These are phyloP conservation scores for Aplodontia rufa DNA, from an alignment of 2,113 vertebrate genomes.

Conservation along the genomic window DNA sequence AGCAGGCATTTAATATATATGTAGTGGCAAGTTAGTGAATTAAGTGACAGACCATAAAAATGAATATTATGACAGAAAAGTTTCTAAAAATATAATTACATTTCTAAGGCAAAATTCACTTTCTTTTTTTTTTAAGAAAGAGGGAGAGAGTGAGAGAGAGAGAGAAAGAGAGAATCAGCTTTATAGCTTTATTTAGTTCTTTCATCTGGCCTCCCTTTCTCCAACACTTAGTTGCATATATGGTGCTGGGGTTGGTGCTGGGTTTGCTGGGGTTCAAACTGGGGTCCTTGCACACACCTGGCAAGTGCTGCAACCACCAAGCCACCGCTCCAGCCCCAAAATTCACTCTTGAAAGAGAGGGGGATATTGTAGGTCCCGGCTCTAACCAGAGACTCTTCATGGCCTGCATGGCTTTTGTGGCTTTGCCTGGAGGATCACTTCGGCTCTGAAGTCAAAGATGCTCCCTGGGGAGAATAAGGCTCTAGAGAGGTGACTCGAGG, in stretches of 20 bases:
- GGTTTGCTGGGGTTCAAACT: no score
- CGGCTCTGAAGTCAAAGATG: background rate
- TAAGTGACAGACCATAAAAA: conserved; percentile 12
- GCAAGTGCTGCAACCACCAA: no score
- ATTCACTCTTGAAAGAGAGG: background rate
- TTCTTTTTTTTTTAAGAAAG: no score
- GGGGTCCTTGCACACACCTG: no score
- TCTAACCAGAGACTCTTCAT: background rate
- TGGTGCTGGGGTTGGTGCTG: no score
- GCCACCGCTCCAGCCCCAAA: no score
- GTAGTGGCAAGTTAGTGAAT: conserved; percentile 40
- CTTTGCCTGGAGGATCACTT: background rate
- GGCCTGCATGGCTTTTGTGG: background rate
- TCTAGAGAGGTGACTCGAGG: rapidly evolving
- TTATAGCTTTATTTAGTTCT: no score
- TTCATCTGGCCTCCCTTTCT: no score
- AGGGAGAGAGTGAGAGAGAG: no score
- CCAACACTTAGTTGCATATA: no score
- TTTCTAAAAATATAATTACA: conserved; percentile 21
- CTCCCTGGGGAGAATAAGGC: background rate
- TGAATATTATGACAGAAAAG: background rate
- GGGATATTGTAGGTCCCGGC: background rate
- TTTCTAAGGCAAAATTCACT: background rate
- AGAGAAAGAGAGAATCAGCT: no score
- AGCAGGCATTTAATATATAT: conserved; percentile 21